phyloP scores from a whole-genome alignment of 2,113 vertebrate genomes.

The Triplophysa tibetana region DNA sequence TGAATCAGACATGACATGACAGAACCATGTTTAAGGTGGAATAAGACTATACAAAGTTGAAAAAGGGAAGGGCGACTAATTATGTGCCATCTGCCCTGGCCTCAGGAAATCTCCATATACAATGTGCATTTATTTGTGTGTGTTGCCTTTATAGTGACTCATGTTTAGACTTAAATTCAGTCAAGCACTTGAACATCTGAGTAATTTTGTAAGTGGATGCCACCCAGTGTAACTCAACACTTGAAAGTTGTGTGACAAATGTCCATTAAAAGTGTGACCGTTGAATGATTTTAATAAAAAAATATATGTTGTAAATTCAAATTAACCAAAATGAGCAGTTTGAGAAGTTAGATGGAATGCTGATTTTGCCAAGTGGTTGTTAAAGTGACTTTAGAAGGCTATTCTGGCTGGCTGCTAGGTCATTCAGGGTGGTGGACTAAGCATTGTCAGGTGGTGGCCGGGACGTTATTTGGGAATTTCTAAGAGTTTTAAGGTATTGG shows the following conservation, averaged over 20 bases:
- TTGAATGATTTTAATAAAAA: neutral
- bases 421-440: no score
- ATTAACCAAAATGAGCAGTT: neutral
- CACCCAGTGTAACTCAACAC: neutral
- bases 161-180: neutral
- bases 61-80: conserved; percentile 22
- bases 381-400: no score
- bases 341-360: no score
- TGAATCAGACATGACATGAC: neutral
- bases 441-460: no score
- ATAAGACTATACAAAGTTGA: conserved; percentile 12
- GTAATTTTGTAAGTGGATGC: neutral
- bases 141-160: conserved; percentile 2
- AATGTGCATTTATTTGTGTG: neutral
- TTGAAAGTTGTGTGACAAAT: no score
- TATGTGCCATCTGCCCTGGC: conserved; percentile 24
- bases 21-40: neutral
- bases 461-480: no score
- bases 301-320: neutral
- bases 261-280: neutral
- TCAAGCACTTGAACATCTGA: neutral
- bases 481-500: no score
- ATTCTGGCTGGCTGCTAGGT: no score
- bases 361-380: no score
- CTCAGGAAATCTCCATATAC: conserved; percentile 12